Evolutionary conservation across 2,797 vertebrate genomes (phyloP), one percentile per base, ranked within the genome.

Genomic region (Smutsia temminckii): DNA sequence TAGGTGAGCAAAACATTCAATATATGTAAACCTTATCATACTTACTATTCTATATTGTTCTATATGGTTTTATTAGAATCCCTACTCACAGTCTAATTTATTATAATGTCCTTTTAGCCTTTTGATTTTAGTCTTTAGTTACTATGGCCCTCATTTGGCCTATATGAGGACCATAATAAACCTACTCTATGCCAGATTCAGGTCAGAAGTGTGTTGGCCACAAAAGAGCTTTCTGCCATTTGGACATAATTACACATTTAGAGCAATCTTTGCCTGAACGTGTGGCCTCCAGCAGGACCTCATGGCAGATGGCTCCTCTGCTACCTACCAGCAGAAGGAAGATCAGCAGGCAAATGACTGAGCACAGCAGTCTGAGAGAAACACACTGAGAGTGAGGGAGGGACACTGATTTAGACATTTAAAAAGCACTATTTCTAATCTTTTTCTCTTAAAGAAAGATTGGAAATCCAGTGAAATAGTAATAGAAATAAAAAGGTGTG

Each of bases 291-390:
- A 20, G 77, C 74, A 95, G 81, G 53, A 96, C 57, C 78, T 95
- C 95, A 87, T 85, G 91, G 95, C 97, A 98, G 96, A 85, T 71
- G 95, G 95, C 81, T 80, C 69, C 92, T 96, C 80, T 98, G 96
- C 95, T 96, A 80, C 95, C 96, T 96, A 97, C 97, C 89, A 97
- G 95, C 97, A 98, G 97, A 97, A 97, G 97, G 97, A 93, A 59
- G 97, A 91, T 94, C 97, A 97, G 97, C 97, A 98, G 97, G 97
- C 95, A 94, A 91, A 93, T 90, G 97, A 96, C 95, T 93, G 92
- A 74, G 61, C 96, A 84, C 89, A 96, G 91, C 89, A 97, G 94
- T 93, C 84, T 93, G 95, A 97, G 96, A 88, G 90, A 97, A 90
- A 95, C 75, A 91, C 78, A 85, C 91, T 96, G 93, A 97, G 90